Evolutionary conservation across 2,797 vertebrate genomes (phyloP), one percentile per base, ranked within the genome.

Genomic region (Onychomys torridus): DNA sequence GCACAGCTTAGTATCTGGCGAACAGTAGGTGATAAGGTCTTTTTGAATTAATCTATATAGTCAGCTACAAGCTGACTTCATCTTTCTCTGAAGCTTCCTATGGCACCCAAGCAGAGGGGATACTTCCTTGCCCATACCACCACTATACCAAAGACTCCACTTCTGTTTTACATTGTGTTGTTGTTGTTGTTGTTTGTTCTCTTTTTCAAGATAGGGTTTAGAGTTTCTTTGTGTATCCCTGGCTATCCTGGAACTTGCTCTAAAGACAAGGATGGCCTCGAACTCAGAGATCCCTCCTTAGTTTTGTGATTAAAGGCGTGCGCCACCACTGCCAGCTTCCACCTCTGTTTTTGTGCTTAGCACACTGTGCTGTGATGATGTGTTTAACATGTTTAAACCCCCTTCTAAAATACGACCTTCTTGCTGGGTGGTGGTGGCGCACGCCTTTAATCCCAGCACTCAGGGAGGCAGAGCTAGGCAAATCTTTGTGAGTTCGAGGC

Each of bases 81-180:
- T 71, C 69, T 93, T 91, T 94, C 92, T 96, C 57, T 27, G 89
- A 93, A 93, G 34, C 4, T 17, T 78, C 93, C 63, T 17, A 76
- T 7, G 96, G 25, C 49, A n/a, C 37, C 46, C 37, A 75, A 78
- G 55, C 52, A 90, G 43, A 83, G 37, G 61, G 75, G 69, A 76
- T 52, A 95, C 86, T 40, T 63, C 77, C 46, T 37, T 63, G 21
- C 32, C 69, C 87, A 89, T 5, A 43, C 94, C n/a, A 86, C 10
- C 32, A 25, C 75, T 75, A 13, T 67, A 79, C 49, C 21, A 27
- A 93, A 87, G 67, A 78, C 40, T 37, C 46, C 78, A 57, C 6
- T 5, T 95, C 67, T 84, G 21, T 82, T 87, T 84, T 95, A 12
- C 6, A 67, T 13, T 59, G 17, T 61, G 49, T 52, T 52, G n/a